Evolutionary conservation across 2,888 invertebrate species (phyloP).

Genomic region (Prenolepis imparis): DNA sequence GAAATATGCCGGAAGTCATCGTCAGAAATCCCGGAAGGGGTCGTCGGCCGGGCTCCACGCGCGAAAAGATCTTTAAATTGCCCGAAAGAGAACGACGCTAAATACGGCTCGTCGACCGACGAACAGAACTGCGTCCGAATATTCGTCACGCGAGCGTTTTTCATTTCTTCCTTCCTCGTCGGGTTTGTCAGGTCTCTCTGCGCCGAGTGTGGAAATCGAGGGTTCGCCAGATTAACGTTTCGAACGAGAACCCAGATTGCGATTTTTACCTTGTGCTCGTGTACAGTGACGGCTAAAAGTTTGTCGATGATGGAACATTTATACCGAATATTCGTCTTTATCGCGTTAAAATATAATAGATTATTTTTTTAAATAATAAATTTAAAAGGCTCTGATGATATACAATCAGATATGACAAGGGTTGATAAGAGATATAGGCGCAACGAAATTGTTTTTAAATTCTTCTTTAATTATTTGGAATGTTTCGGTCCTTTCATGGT

Average conservation of each 20-base stretch:
- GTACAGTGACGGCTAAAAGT: slow-evolving; percentile 41
- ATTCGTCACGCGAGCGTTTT: slow-evolving; percentile 51
- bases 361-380: no score
- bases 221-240: slow-evolving; percentile 19
- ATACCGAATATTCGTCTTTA: neutral
- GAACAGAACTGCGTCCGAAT: slow-evolving; percentile 44
- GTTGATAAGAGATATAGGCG: no score
- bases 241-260: slow-evolving; percentile 40
- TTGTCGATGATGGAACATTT: slow-evolving; percentile 4
- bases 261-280: slow-evolving; percentile 34
- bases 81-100: slow-evolving; percentile 46
- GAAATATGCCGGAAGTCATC: slow-evolving; percentile 73
- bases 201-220: slow-evolving; percentile 33
- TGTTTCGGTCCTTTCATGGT: no score
- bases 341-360: neutral
- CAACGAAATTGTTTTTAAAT: no score
- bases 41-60: slow-evolving; percentile 64
- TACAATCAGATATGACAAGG: no score
- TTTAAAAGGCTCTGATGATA: no score
- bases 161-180: slow-evolving; percentile 27
- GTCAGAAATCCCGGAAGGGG: slow-evolving; percentile 62
- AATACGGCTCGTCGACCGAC: slow-evolving; percentile 37
- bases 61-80: slow-evolving; percentile 49
- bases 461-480: no score
- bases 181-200: neutral